These are phyloP conservation scores for Pantelozetes paolii DNA, from an alignment of 2,888 invertebrate genomes.

Conservation along the genomic window DNA sequence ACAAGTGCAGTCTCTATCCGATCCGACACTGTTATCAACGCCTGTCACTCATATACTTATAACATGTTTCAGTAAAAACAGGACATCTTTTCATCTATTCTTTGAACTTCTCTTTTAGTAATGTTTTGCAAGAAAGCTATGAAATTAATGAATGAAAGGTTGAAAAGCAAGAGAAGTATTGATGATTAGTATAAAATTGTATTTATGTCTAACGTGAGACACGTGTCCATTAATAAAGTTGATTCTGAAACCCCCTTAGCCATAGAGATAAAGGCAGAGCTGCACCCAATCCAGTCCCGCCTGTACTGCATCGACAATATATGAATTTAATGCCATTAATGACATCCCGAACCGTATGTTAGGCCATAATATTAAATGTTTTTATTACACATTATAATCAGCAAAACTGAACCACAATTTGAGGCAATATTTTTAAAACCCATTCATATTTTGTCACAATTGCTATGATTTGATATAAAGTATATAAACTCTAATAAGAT, in stretches of 20 bases:
- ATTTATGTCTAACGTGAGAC: slow-evolving; percentile 27
- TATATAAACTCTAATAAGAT: neutral
- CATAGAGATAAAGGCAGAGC: too few relatives aligned
- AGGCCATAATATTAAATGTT: neutral
- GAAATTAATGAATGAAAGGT: slow-evolving; percentile 18
- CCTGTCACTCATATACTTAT: slow-evolving; percentile 12
- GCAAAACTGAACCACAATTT: slow-evolving; percentile 8
- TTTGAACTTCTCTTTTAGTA: neutral
- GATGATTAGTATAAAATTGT: neutral
- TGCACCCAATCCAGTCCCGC: slow-evolving; percentile 22
- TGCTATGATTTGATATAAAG: neutral
- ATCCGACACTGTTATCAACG: slow-evolving; percentile 31
- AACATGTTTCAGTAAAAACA: neutral
- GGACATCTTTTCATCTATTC: slow-evolving; percentile 13
- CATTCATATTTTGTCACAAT: neutral
- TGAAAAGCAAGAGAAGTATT: slow-evolving; percentile 24
- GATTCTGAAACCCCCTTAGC: too few relatives aligned
- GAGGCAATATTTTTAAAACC: neutral
- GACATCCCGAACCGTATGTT: slow-evolving; percentile 14
- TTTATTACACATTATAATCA: neutral
- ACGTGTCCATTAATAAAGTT: slow-evolving; percentile 33
- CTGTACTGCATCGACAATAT: slow-evolving; percentile 14
- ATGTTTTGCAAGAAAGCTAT: neutral
- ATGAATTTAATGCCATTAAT: slow-evolving; percentile 29
- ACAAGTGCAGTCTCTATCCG: slow-evolving; percentile 9